Conservation (phyloP, 1,140 invertebrate species). For the Atta cephalotes region DNA sequence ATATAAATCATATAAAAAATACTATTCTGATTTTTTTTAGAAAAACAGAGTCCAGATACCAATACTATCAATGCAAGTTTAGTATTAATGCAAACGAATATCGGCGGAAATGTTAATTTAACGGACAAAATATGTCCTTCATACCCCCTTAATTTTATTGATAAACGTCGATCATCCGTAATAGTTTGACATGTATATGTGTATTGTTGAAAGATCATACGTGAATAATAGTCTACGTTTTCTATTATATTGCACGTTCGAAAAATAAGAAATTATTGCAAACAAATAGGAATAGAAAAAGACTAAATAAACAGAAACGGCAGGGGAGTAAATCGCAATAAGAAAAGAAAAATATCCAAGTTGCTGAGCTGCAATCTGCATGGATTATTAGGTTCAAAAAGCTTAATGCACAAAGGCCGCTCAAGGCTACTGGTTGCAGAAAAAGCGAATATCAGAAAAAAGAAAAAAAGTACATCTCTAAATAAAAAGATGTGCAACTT, state of each 20-base stretch:
- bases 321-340: not conserved
- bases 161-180: constrained; percentile 53
- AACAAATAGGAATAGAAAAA: not conserved
- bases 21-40: not conserved
- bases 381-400: constrained; percentile 70
- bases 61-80: not conserved
- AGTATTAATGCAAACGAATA: not conserved
- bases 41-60: not conserved
- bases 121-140: constrained; percentile 14
- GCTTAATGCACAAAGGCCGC: constrained; percentile 68
- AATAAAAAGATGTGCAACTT: constrained; percentile 53
- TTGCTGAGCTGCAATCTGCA: constrained; percentile 65
- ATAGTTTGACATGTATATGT: constrained; percentile 23
- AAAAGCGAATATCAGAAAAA: constrained; percentile 51
- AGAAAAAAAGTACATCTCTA: not conserved
- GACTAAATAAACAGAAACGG: not conserved
- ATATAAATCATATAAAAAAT: not conserved
- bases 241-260: not conserved
- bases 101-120: constrained; percentile 29
- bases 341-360: constrained; percentile 23
- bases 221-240: not conserved
- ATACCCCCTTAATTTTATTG: constrained; percentile 46
- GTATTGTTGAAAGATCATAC: constrained; percentile 5
- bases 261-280: not conserved
- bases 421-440: constrained; percentile 32